Percentiles rank a stretch among this genome's conserved stretches.
These are phyloP conservation scores for Rhea americana DNA, from an alignment of 2,113 vertebrate genomes.

Conservation along the genomic window DNA sequence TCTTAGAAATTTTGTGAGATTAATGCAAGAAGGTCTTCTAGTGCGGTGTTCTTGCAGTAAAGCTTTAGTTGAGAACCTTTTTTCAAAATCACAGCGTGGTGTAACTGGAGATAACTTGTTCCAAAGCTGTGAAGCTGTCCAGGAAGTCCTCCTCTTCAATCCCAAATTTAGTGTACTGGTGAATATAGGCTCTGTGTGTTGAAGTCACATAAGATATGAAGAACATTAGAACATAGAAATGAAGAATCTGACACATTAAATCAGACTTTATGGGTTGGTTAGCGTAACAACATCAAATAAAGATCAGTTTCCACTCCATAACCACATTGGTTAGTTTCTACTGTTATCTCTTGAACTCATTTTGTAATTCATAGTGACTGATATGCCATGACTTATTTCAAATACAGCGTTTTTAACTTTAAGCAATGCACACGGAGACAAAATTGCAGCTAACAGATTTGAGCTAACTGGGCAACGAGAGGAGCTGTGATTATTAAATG, in stretches of 20 bases:
- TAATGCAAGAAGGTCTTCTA: neutral
- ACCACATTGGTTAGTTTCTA: neutral
- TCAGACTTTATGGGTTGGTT: neutral
- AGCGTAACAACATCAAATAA: neutral
- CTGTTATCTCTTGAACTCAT: neutral
- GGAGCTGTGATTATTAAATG: neutral
- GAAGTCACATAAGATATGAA: neutral
- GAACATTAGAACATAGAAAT: neutral
- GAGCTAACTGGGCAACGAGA: neutral
- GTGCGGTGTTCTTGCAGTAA: neutral
- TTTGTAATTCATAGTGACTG: neutral
- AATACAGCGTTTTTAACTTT: neutral
- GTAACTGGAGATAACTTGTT: slow-evolving; percentile 95
- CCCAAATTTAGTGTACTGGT: slow-evolving; percentile 91
- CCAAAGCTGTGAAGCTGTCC: slow-evolving; percentile 89
- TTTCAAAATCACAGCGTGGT: slow-evolving; percentile 72
- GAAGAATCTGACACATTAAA: neutral
- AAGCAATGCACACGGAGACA: neutral
- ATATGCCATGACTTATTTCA: neutral
- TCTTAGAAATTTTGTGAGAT: neutral
- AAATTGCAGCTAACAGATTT: neutral
- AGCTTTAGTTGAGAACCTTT: neutral
- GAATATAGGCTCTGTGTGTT: slow-evolving; percentile 87
- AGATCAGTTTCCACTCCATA: neutral
- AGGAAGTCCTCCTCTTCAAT: slow-evolving; percentile 95